Base-by-base conservation (phyloP, 2,113 vertebrate genomes). In the Microcebus jonahi region DNA sequence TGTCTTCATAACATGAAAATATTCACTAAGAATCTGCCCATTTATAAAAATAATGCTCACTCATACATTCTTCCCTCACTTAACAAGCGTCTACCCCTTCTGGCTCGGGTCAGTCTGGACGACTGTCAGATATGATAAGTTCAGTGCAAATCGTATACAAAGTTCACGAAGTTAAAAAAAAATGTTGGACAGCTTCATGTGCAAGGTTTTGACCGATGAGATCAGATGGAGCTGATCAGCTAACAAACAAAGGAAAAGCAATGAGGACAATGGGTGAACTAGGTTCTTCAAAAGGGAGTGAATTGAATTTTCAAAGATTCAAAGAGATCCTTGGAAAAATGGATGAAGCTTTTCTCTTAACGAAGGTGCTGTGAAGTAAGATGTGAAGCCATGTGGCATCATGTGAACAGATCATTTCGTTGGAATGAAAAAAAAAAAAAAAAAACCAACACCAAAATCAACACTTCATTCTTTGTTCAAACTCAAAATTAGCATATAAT, bases 1-100 rank as follows among this genome's bases (percentile, higher is more conserved):
- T 73, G 31, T 81, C 88, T 84, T 80, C 83, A 39, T 77, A 48
- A 88, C 29, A 91, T 70, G 86, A 88, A 97, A 94, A 55, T 50
- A 59, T 57, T 94, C 86, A 71, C 73, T 45, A 81, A 42, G 82
- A 86, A 85, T 93, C 88, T 91, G 39, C 48, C 77, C 18, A 63
- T 93, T 95, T 97, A 23, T 63, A 89, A 97, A 91, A 90, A 65
- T 27, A 63, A 84, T 61, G 70, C 84, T 87, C 88, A 70, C 68
- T 87, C 42, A 29, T 36, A 39, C 57, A 48, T 75, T 79, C 89
- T 92, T 68, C 53, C 45, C 68, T 87, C 39, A 13, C 68, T 95
- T 92, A 83, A 48, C 7, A 75, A 88, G 55, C 7, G 21, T 82
- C 84, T 88, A 2, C 77, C 27, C 79, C 75, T 31, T 75, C n/a